Conservation (phyloP, 2,113 vertebrate genomes). For the Accipiter virgatus region DNA sequence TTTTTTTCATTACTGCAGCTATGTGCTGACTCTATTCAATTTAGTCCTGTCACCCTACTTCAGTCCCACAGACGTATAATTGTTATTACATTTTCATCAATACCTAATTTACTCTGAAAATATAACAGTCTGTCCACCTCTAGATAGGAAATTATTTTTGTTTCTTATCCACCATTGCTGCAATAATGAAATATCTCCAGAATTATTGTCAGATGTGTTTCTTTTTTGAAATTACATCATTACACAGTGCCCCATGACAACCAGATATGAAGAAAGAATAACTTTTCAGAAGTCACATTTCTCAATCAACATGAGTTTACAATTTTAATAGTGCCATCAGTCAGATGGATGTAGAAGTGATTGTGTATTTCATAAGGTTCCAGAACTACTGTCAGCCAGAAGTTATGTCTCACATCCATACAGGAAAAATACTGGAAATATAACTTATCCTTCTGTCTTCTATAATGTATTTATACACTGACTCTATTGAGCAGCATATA, state of each 20-base stretch:
- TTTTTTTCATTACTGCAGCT: not conserved
- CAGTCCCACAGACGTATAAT: not conserved
- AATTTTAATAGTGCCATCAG: conserved; percentile 36
- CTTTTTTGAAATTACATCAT: conserved; percentile 24
- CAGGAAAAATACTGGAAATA: conserved; percentile 12
- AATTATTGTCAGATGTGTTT: conserved; percentile 1
- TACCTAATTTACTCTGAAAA: conserved; percentile 27
- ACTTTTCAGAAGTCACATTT: conserved; percentile 12
- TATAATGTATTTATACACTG: not conserved
- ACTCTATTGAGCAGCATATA: not conserved
- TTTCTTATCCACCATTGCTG: not conserved
- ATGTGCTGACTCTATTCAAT: not conserved
- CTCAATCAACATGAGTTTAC: conserved; percentile 6
- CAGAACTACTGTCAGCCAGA: conserved; percentile 27
- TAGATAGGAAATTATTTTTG: not conserved
- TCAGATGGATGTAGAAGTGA: conserved; percentile 10
- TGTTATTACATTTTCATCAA: conserved; percentile 19
- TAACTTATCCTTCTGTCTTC: not conserved
- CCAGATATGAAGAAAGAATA: conserved; percentile 8
- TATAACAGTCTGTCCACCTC: not conserved
- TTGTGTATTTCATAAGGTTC: conserved; percentile 27
- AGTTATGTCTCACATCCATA: not conserved
- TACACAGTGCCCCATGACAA: not conserved
- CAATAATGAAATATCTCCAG: conserved; percentile 16
- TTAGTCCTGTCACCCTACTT: not conserved